Conservation (phyloP, 2,888 invertebrate genomes). For the Megamerina dolium region DNA sequence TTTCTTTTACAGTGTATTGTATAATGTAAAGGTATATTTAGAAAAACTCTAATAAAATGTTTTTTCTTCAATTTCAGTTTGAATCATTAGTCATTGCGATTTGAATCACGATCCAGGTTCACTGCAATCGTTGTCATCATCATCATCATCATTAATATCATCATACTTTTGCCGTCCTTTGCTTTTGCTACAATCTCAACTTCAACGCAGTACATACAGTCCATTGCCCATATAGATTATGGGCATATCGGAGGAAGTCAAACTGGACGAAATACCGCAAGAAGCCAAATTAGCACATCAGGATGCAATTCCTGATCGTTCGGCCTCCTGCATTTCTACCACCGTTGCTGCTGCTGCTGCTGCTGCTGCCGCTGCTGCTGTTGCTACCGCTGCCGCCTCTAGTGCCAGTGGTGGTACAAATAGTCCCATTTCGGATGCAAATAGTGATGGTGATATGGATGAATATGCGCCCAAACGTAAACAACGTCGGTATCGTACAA, state of each 20-base stretch:
- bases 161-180: too few relatives aligned
- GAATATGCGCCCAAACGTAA: slow-evolving; percentile 84
- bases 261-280: slow-evolving; percentile 50
- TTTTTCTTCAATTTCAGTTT: too few relatives aligned
- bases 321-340: slow-evolving; percentile 40
- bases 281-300: slow-evolving; percentile 49
- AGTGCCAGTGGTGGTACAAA: slow-evolving; percentile 48
- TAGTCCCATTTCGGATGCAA: slow-evolving; percentile 56
- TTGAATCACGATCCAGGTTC: too few relatives aligned
- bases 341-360: slow-evolving; percentile 46
- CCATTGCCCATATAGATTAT: slow-evolving; percentile 42
- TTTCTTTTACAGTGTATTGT: too few relatives aligned
- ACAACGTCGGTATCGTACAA: slow-evolving; percentile 86
- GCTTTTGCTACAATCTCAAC: too few relatives aligned
- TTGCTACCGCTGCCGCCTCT: slow-evolving; percentile 61
- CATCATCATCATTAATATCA: too few relatives aligned
- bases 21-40: too few relatives aligned
- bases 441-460: slow-evolving; percentile 62
- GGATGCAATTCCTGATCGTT: slow-evolving; percentile 50
- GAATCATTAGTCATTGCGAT: too few relatives aligned
- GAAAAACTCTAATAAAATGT: too few relatives aligned
- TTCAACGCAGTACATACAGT: not conserved
- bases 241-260: slow-evolving; percentile 52
- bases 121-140: too few relatives aligned
- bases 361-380: slow-evolving; percentile 54